These are phyloP conservation scores for Caenorhabditis afra DNA, from an alignment of 2,888 invertebrate genomes.

Conservation along the genomic window DNA sequence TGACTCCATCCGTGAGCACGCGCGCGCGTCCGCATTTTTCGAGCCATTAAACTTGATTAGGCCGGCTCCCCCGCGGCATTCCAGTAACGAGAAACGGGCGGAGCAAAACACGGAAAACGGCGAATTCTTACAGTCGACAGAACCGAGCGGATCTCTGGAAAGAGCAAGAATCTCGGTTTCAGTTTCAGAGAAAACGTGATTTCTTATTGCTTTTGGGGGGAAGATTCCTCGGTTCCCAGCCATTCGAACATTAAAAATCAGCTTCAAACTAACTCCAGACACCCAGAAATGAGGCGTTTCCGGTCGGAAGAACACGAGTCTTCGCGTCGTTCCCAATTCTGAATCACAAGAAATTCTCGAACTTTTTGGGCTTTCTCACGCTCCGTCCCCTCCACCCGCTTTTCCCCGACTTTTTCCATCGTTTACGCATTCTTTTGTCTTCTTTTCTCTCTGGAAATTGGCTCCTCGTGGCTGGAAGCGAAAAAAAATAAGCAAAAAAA, in stretches of 20 bases:
- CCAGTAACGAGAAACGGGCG: neutral
- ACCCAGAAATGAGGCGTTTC: too few relatives aligned
- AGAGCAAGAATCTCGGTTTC: too few relatives aligned
- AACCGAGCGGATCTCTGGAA: neutral
- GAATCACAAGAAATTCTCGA: too few relatives aligned
- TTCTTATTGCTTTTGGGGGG: too few relatives aligned
- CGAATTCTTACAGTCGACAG: neutral
- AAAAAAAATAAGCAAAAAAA: constrained; percentile 24
- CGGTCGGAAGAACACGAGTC: too few relatives aligned
- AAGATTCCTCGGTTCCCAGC: too few relatives aligned
- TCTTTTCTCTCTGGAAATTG: constrained; percentile 11
- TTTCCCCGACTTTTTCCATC: neutral
- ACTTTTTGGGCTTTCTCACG: neutral
- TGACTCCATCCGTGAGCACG: neutral
- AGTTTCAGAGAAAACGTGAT: too few relatives aligned
- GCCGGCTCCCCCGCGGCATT: neutral
- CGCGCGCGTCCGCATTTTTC: too few relatives aligned
- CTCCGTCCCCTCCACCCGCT: neutral
- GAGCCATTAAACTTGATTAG: constrained; percentile 32
- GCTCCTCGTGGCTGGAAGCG: constrained; percentile 17
- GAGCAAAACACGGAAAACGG: constrained; percentile 5
- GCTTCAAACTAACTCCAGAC: too few relatives aligned
- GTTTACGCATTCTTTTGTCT: neutral
- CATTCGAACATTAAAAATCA: too few relatives aligned
- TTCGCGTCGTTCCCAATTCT: too few relatives aligned